Evolutionary conservation across 2,113 vertebrate species (phyloP).

Genomic region (Daubentonia madagascariensis): DNA sequence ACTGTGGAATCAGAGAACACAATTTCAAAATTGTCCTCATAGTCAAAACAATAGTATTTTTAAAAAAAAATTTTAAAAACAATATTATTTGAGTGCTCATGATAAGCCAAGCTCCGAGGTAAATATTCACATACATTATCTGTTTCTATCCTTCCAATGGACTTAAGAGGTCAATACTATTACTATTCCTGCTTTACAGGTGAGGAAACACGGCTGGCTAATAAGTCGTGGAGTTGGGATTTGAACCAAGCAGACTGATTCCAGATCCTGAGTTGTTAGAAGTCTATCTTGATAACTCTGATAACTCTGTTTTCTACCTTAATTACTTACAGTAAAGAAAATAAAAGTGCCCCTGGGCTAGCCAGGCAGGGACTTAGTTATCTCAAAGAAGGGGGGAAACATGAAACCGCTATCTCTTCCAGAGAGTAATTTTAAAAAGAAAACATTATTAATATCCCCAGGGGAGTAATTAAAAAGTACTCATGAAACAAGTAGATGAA

Average conservation of each 20-base stretch:
- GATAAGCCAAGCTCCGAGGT: background rate
- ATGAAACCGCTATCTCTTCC: constrained; percentile 39
- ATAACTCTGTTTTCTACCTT: constrained; percentile 27
- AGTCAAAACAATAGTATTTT: background rate
- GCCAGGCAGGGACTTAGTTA: constrained; percentile 59
- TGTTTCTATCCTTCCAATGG: background rate
- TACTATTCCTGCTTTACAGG: background rate
- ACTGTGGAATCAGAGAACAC: background rate
- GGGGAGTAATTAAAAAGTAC: constrained; percentile 81
- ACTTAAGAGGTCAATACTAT: background rate
- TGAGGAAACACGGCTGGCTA: background rate
- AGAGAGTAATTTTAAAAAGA: constrained; percentile 76
- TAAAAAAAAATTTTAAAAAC: background rate
- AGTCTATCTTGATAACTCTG: background rate
- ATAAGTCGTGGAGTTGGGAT: background rate
- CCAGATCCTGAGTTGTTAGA: background rate
- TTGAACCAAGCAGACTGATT: background rate
- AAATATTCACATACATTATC: background rate
- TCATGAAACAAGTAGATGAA: constrained; percentile 78
- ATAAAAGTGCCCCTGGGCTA: background rate
- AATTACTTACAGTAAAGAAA: constrained; percentile 40
- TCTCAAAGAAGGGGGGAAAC: constrained; percentile 2
- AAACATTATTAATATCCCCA: constrained; percentile 77
- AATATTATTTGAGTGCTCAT: background rate
- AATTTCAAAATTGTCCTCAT: background rate